phyloP scores from a whole-genome alignment of 2,797 vertebrate genomes.

The Urocyon cinereoargenteus region DNA sequence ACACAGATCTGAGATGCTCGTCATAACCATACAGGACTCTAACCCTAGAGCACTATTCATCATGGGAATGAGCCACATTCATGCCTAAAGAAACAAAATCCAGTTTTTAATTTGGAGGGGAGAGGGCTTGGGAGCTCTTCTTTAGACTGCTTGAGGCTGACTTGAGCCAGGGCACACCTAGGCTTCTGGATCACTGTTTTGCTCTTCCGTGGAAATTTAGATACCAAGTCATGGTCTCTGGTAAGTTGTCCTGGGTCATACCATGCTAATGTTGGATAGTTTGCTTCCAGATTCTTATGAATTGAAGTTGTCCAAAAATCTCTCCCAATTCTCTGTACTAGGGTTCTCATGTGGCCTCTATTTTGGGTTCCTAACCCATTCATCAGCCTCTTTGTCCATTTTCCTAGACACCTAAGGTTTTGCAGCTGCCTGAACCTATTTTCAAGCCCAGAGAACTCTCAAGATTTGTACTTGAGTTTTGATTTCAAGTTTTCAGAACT shows the following conservation, averaged over 20 bases:
- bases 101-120: not conserved
- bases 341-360: not conserved
- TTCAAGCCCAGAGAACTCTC: not conserved
- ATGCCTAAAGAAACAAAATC: not conserved
- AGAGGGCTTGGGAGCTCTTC: not conserved
- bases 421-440: not conserved
- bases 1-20: not conserved
- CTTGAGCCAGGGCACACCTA: not conserved
- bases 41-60: not conserved
- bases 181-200: not conserved
- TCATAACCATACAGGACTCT: not conserved
- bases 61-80: not conserved
- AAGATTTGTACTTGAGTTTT: not conserved
- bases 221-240: not conserved
- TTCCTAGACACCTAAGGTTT: not conserved
- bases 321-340: not conserved
- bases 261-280: not conserved
- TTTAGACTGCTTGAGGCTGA: not conserved
- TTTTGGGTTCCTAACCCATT: not conserved
- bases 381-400: not conserved
- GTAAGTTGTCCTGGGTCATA: not conserved
- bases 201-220: not conserved
- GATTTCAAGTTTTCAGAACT: constrained; percentile 19
- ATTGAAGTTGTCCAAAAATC: not conserved
- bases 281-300: not conserved